Conservation (phyloP, 2,113 vertebrate species). For the Tautogolabrus adspersus region DNA sequence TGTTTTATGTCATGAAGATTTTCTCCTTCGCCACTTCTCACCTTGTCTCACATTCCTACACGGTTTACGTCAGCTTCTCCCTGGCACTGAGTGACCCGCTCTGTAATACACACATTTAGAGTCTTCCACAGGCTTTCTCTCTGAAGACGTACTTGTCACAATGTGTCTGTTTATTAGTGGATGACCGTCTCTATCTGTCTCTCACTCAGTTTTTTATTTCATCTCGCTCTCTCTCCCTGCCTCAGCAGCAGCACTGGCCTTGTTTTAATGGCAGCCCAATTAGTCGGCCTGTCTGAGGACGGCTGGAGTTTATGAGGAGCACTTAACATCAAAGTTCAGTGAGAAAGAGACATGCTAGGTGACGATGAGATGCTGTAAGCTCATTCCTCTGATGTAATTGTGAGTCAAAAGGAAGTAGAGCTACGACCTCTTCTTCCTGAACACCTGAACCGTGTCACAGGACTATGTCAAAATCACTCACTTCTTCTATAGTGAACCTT, state of each 20-base stretch:
- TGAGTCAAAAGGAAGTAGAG: constrained; percentile 8
- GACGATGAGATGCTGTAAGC: constrained; percentile 19
- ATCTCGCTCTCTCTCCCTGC: constrained; percentile 6
- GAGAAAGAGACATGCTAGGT: constrained; percentile 11
- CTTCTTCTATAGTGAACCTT: neutral
- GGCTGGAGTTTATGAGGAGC: constrained; percentile 55
- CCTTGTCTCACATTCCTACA: constrained; percentile 45
- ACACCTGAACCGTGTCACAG: constrained; percentile 6
- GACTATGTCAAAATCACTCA: neutral
- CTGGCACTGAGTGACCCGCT: constrained; percentile 4
- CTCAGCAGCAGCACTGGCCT: neutral
- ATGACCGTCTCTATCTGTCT: constrained; percentile 45
- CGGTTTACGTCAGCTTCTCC: constrained; percentile 11
- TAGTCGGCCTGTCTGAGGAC: constrained; percentile 56
- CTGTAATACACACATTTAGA: constrained; percentile 48
- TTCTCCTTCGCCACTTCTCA: constrained; percentile 42
- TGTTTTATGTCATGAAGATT: constrained; percentile 78
- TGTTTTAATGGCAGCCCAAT: constrained; percentile 67
- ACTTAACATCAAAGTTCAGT: constrained; percentile 40
- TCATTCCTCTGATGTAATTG: constrained; percentile 32
- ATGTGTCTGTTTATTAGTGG: constrained; percentile 47
- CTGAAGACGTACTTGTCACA: constrained; percentile 17
- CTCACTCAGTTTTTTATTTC: constrained; percentile 47
- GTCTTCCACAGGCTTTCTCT: constrained; percentile 31
- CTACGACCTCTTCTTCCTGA: constrained; percentile 24